These are phyloP conservation scores for Pristiophorus japonicus DNA, from an alignment of 2,113 vertebrate species.

Conservation along the genomic window DNA sequence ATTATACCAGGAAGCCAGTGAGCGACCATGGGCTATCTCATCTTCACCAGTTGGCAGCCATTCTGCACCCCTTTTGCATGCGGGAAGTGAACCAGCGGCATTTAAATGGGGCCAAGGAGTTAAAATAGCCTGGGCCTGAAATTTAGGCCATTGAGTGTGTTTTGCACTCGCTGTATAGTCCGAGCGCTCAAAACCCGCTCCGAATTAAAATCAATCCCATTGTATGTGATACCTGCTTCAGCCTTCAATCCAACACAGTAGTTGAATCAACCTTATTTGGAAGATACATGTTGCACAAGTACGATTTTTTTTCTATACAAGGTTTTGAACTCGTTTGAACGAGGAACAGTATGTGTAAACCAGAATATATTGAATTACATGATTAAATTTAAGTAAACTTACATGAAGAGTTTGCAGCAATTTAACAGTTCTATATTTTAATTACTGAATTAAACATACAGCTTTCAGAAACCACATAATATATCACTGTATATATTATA, in stretches of 20 bases:
- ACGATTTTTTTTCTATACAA: neutral
- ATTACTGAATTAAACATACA: neutral
- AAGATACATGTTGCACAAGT: neutral
- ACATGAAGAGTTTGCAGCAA: constrained; percentile 2
- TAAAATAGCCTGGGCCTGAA: neutral
- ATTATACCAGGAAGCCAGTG: neutral
- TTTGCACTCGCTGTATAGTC: neutral
- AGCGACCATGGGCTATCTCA: neutral
- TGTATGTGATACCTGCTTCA: neutral
- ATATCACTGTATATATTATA: constrained; percentile 1
- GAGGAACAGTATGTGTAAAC: neutral
- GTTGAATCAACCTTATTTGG: neutral
- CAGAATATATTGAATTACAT: neutral
- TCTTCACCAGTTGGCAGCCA: neutral
- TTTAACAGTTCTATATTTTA: neutral
- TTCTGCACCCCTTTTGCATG: neutral
- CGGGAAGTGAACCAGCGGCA: neutral
- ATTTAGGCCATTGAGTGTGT: neutral
- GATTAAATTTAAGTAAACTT: neutral
- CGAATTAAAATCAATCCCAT: neutral
- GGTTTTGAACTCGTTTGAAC: neutral
- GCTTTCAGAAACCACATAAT: constrained; percentile 11
- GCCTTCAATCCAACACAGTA: neutral
- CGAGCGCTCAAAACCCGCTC: neutral
- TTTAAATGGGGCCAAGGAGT: neutral